These are phyloP conservation scores for Erithacus rubecula DNA, from an alignment of 2,797 vertebrate genomes.

Conservation along the genomic window DNA sequence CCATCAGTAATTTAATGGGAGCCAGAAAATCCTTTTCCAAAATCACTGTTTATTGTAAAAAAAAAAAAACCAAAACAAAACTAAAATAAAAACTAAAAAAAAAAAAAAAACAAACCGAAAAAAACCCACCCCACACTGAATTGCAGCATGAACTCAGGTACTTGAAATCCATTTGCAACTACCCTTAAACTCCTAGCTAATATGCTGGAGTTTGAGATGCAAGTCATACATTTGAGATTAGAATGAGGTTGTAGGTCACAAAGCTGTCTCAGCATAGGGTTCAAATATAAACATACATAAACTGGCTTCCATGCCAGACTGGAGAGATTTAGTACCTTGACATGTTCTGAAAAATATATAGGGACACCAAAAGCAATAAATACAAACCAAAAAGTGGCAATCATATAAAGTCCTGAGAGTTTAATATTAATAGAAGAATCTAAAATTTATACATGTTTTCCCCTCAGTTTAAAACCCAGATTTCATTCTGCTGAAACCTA, in stretches of 20 bases:
- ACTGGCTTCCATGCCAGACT: constrained; percentile 24
- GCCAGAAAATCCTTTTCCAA: not conserved
- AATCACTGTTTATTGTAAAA: not conserved
- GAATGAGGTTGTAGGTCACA: constrained; percentile 62
- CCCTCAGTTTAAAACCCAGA: not conserved
- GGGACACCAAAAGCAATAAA: constrained; percentile 55
- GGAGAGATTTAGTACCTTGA: constrained; percentile 48
- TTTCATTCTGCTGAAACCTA: not conserved
- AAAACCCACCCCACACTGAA: too few relatives aligned
- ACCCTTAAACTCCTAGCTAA: not conserved
- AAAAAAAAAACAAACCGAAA: too few relatives aligned
- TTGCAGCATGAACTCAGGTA: not conserved
- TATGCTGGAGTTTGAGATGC: constrained; percentile 22
- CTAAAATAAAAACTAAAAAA: too few relatives aligned
- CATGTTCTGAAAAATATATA: constrained; percentile 65
- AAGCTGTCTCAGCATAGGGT: constrained; percentile 53
- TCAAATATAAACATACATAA: constrained; percentile 66
- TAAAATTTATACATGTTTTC: constrained; percentile 16
- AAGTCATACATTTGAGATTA: constrained; percentile 54
- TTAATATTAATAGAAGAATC: constrained; percentile 59
- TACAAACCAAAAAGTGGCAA: constrained; percentile 56
- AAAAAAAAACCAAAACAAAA: too few relatives aligned
- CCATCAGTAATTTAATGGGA: not conserved
- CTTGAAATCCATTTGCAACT: not conserved
- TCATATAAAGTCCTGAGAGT: constrained; percentile 49